Evolutionary conservation across 2,888 invertebrate species (phyloP).

Genomic region (Lasioglossum zephyrum): DNA sequence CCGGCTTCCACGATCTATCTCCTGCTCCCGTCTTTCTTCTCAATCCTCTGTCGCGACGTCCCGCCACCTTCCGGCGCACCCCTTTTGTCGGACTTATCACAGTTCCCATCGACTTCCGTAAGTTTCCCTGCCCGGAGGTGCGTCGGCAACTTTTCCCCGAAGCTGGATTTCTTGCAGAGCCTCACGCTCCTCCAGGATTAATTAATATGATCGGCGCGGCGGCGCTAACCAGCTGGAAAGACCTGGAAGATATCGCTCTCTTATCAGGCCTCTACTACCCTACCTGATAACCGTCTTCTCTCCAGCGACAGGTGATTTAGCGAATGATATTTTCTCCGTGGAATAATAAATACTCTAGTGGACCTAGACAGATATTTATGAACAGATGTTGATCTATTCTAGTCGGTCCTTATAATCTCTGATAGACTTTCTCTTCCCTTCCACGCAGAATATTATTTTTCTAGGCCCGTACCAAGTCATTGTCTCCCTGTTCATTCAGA

Average conservation of each 20-base stretch:
- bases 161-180: constrained; percentile 33
- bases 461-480: too few relatives aligned
- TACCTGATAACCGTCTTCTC: neutral
- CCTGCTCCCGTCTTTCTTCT: constrained; percentile 55
- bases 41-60: constrained; percentile 39
- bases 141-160: constrained; percentile 27
- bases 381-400: neutral
- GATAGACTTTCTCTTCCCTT: neutral
- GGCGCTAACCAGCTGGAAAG: constrained; percentile 16
- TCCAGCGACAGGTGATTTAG: neutral
- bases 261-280: constrained; percentile 32
- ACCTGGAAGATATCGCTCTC: constrained; percentile 36
- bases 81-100: constrained; percentile 40
- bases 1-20: constrained; percentile 78
- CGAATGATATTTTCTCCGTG: neutral
- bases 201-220: constrained; percentile 53
- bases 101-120: constrained; percentile 46
- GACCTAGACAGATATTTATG: too few relatives aligned
- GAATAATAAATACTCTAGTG: neutral
- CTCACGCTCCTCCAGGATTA: constrained; percentile 45
- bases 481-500: too few relatives aligned
- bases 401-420: neutral
- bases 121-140: constrained; percentile 28
- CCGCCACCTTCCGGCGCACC: constrained; percentile 15
- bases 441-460: too few relatives aligned